These are phyloP conservation scores for Chymomyza amoena DNA, from an alignment of 2,888 invertebrate genomes.

Conservation along the genomic window DNA sequence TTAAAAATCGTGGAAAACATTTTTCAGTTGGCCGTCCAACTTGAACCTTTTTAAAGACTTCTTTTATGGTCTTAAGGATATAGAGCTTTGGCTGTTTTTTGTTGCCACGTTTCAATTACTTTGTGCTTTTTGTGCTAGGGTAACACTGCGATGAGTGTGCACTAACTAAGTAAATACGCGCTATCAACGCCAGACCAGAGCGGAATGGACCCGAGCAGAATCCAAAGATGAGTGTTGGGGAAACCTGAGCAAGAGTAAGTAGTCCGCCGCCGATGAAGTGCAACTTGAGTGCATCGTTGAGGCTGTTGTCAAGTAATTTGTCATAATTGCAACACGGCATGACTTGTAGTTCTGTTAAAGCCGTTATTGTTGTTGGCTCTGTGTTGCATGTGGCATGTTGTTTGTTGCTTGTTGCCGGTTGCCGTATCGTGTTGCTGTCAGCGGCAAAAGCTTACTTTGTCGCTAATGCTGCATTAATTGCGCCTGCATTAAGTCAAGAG, in stretches of 20 bases:
- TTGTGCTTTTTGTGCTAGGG: too few relatives aligned
- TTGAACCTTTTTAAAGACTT: too few relatives aligned
- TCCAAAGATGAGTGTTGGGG: not conserved
- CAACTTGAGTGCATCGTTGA: conserved; percentile 39
- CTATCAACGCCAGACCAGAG: not conserved
- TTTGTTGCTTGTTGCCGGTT: not conserved
- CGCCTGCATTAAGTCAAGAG: conserved; percentile 43
- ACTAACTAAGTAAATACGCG: not conserved
- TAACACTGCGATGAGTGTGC: not conserved
- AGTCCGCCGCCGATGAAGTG: conserved; percentile 6
- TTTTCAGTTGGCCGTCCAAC: too few relatives aligned
- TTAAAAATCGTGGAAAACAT: too few relatives aligned
- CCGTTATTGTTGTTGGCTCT: conserved; percentile 1
- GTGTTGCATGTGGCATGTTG: not conserved
- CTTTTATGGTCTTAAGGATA: too few relatives aligned
- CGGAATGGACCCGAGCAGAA: not conserved
- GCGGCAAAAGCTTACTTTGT: conserved; percentile 6
- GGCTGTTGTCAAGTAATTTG: conserved; percentile 64
- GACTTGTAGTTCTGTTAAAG: conserved; percentile 38
- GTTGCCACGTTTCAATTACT: too few relatives aligned
- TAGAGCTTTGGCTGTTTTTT: too few relatives aligned
- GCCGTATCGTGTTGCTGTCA: conserved; percentile 3
- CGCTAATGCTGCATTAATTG: conserved; percentile 49
- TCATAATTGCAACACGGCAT: conserved; percentile 60
- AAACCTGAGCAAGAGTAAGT: not conserved